Evolutionary conservation across 2,113 vertebrate species (phyloP).

Genomic region (Microtus oregoni): DNA sequence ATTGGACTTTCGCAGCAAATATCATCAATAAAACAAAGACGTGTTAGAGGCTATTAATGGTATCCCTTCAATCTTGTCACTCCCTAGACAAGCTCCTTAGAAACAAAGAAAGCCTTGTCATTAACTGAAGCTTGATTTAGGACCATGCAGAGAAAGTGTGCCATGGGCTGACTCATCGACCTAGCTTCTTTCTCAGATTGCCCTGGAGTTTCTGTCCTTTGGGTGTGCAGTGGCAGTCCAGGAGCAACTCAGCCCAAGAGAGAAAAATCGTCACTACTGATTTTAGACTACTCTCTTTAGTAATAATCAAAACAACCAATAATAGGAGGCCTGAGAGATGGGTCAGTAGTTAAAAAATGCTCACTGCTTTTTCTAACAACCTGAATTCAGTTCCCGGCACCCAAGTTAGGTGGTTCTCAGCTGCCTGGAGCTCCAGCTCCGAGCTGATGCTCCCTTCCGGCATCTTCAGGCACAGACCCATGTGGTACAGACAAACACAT

Average conservation of each 20-base stretch:
- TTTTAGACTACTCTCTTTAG: background rate
- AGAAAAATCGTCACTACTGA: background rate
- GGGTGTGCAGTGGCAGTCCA: background rate
- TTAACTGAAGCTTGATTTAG: background rate
- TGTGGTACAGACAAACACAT: background rate
- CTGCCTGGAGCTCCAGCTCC: too few species aligned
- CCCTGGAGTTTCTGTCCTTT: slow-evolving; percentile 32
- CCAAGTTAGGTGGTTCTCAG: background rate
- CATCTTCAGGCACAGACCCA: background rate
- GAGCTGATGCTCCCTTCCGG: background rate
- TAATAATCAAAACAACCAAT: background rate
- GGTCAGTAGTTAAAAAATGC: background rate
- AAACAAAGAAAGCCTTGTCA: slow-evolving; percentile 32
- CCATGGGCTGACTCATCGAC: background rate
- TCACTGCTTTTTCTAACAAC: background rate
- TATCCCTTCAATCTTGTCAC: slow-evolving; percentile 30
- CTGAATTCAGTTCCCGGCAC: background rate
- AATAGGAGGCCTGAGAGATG: background rate
- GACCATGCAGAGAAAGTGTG: background rate
- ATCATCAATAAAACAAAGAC: slow-evolving; percentile 20
- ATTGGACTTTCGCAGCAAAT: slow-evolving; percentile 52
- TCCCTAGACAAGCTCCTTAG: background rate
- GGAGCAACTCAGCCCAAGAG: background rate
- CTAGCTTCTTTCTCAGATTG: background rate
- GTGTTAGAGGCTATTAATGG: slow-evolving; percentile 50